Percentiles rank a stretch among this genome's conserved stretches.
Evolutionary conservation across 2,113 vertebrate genomes (phyloP).

Genomic region (Phoxinus phoxinus): DNA sequence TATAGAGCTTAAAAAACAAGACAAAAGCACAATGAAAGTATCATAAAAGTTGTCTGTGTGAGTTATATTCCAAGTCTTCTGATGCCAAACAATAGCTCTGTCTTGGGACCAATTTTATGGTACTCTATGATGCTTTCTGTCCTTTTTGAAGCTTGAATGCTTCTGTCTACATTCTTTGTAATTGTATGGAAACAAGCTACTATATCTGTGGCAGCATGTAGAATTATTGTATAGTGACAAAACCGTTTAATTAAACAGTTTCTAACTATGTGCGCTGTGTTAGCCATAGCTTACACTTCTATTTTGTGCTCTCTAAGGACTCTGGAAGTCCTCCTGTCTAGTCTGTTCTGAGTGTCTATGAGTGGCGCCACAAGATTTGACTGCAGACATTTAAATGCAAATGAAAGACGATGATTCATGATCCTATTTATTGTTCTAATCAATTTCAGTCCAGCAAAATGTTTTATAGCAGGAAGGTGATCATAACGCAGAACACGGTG

Average conservation of each 20-base stretch:
- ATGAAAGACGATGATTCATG: slow-evolving; percentile 69
- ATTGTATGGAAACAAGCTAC: background rate
- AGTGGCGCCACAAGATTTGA: slow-evolving; percentile 56
- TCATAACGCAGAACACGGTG: slow-evolving; percentile 56
- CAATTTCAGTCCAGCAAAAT: slow-evolving; percentile 59
- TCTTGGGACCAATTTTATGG: background rate
- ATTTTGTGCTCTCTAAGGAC: slow-evolving; percentile 31
- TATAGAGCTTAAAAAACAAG: background rate
- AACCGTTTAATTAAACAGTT: background rate
- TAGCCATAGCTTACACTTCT: slow-evolving; percentile 38
- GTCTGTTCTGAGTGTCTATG: slow-evolving; percentile 49
- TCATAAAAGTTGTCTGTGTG: background rate
- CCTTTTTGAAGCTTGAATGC: background rate
- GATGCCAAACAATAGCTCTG: background rate
- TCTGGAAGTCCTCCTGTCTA: slow-evolving; percentile 37
- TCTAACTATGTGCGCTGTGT: background rate
- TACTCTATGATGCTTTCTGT: background rate
- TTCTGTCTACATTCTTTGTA: background rate
- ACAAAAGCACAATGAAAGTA: background rate
- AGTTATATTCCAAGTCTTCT: background rate
- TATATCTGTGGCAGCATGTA: background rate
- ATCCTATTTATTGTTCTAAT: slow-evolving; percentile 64
- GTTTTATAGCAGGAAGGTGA: slow-evolving; percentile 64
- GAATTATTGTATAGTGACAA: background rate
- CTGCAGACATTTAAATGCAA: slow-evolving; percentile 69